Evolutionary conservation across 2,888 invertebrate genomes (phyloP), one percentile per base, ranked within the genome.

Genomic region (Xestia c-nigrum): DNA sequence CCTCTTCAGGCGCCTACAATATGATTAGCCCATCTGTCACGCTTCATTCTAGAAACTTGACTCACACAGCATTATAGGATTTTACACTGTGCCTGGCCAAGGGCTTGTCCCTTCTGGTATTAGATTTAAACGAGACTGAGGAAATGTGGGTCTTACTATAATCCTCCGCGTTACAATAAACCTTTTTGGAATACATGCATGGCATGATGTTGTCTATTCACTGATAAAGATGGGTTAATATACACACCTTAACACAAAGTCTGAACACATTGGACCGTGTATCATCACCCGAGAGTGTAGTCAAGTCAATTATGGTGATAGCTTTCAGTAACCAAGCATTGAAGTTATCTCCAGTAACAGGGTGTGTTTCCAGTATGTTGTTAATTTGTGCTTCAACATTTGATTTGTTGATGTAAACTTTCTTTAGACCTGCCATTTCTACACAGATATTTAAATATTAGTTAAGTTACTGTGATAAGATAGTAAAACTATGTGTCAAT

Each of bases 261-360:
- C 98, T 97, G 40, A 97, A 94, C 1, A 99, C 98, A 96, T 98
- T 99, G 21, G 98, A 97, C 14, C 93, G 92, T 0, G 98, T 98
- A 91, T 98, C 98, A 94, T 98, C 98, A 59, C 99, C 99, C 69
- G 98, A 97, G 71, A 99, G 96, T 4, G 99, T 99, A 1, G 99
- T 99, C 85, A 99, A 97, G 95, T 99, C 99, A 83, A 99, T 99
- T 76, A 98, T 97, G 52, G 98, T 97, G 12, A 99, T 97, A 1
- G 99, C 98, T 92, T 98, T 98, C 43, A 99, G 90, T 21, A 99
- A 96, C 98, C 98, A 99, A 19, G 97, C 97, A 61, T 97, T 97
- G 93, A 97, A 97, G 92, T 97, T 97, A 50, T 88, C 81, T 59
- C 96, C 94, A 50, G 93, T 92, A 24, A 97, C 90, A 43, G 89